These are phyloP conservation scores for Marmota flaviventris DNA, from an alignment of 2,113 vertebrate species.

Conservation along the genomic window DNA sequence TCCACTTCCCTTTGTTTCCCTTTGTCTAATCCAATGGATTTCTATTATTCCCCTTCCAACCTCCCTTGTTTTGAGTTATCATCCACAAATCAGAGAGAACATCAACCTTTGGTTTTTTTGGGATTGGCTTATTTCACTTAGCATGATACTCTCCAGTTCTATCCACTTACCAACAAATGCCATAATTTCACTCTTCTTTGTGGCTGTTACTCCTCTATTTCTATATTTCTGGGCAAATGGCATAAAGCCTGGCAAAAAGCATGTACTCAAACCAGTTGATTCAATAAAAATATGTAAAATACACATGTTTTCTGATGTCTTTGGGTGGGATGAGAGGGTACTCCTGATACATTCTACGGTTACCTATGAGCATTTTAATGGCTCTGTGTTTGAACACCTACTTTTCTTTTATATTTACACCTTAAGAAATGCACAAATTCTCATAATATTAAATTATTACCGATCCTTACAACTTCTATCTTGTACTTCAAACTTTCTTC, in stretches of 20 bases:
- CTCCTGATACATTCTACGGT: background rate
- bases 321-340: rapidly evolving
- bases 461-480: background rate
- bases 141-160: too few species aligned
- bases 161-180: too few species aligned
- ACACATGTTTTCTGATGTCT: background rate
- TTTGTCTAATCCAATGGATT: too few species aligned
- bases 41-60: too few species aligned
- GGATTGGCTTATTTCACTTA: too few species aligned
- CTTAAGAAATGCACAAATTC: background rate
- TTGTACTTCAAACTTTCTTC: background rate
- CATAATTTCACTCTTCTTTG: too few species aligned
- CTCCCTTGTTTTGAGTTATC: too few species aligned
- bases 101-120: too few species aligned
- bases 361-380: background rate
- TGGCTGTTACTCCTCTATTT: background rate
- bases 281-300: background rate
- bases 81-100: too few species aligned
- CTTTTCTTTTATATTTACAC: background rate
- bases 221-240: background rate
- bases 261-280: background rate
- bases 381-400: background rate
- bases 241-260: background rate
- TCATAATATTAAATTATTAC: background rate
- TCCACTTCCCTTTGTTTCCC: too few species aligned